These are phyloP conservation scores for Rhadinocentrus ornatus DNA, from an alignment of 2,797 vertebrate species.

Conservation along the genomic window DNA sequence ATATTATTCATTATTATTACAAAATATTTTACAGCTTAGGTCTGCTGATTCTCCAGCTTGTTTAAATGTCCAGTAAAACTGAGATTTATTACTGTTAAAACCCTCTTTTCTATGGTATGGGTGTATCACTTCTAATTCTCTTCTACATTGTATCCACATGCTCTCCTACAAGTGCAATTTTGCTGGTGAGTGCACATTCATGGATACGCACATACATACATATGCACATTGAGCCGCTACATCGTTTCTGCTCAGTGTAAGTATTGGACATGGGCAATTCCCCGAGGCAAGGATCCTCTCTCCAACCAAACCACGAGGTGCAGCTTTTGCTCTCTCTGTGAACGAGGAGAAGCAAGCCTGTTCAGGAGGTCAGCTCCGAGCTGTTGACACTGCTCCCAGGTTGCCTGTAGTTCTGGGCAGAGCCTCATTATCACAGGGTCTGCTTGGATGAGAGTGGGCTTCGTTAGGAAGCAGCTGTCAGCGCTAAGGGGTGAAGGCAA, in stretches of 20 bases:
- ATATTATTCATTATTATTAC: constrained; percentile 64
- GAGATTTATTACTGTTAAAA: constrained; percentile 54
- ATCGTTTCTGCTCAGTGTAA: constrained; percentile 62
- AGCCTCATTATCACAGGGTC: constrained; percentile 83
- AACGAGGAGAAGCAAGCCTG: constrained; percentile 72
- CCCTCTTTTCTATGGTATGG: constrained; percentile 42
- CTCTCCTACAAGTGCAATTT: constrained; percentile 6
- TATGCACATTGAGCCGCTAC: constrained; percentile 61
- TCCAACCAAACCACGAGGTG: constrained; percentile 79
- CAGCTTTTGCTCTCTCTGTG: constrained; percentile 72
- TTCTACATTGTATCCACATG: constrained; percentile 33
- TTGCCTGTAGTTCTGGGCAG: constrained; percentile 80
- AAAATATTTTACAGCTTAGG: constrained; percentile 54
- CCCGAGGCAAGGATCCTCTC: constrained; percentile 75
- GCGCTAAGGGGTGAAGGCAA: constrained; percentile 75
- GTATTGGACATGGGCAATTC: constrained; percentile 74
- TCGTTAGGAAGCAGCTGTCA: constrained; percentile 85
- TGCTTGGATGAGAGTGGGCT: constrained; percentile 80
- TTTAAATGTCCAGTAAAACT: constrained; percentile 59
- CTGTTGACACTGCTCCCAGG: constrained; percentile 83
- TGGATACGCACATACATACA: constrained; percentile 66
- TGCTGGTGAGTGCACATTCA: constrained; percentile 46
- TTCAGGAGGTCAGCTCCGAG: constrained; percentile 82
- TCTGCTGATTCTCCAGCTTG: constrained; percentile 50
- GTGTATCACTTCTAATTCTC: constrained; percentile 61